Percentiles rank a stretch among this genome's conserved stretches.
Evolutionary conservation across 2,113 vertebrate species (phyloP).

Genomic region (Nyctibius bracteatus): DNA sequence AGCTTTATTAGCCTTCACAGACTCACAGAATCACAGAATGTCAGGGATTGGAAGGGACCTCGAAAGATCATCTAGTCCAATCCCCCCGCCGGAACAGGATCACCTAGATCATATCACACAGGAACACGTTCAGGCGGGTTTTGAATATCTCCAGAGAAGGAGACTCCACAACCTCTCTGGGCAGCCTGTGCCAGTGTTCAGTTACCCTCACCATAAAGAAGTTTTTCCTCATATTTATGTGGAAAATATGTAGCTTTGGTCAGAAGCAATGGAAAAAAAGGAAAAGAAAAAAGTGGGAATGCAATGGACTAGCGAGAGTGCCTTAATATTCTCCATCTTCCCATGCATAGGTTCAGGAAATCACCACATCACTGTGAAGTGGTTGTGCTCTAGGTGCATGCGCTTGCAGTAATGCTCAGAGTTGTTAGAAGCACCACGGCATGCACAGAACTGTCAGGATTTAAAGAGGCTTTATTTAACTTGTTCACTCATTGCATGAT

Average conservation of each 20-base stretch:
- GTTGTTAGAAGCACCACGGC: background rate
- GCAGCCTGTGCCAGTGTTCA: too few relatives aligned
- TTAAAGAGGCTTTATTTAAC: background rate
- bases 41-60: too few relatives aligned
- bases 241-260: too few relatives aligned
- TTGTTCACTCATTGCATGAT: background rate
- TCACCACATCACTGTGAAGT: background rate
- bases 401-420: background rate
- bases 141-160: too few relatives aligned
- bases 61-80: too few relatives aligned
- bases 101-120: too few relatives aligned
- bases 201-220: too few relatives aligned
- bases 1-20: background rate
- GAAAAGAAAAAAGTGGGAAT: background rate
- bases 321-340: background rate
- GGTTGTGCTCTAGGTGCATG: background rate
- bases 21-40: too few relatives aligned
- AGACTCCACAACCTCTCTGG: too few relatives aligned
- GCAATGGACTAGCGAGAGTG: accelerated
- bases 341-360: background rate
- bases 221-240: too few relatives aligned
- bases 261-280: background rate
- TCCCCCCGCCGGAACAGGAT: too few relatives aligned
- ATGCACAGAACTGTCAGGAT: background rate
- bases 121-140: too few relatives aligned